Evolutionary conservation across 2,797 vertebrate species (phyloP), one percentile per base, ranked within the genome.

Genomic region (Peromyscus eremicus): DNA sequence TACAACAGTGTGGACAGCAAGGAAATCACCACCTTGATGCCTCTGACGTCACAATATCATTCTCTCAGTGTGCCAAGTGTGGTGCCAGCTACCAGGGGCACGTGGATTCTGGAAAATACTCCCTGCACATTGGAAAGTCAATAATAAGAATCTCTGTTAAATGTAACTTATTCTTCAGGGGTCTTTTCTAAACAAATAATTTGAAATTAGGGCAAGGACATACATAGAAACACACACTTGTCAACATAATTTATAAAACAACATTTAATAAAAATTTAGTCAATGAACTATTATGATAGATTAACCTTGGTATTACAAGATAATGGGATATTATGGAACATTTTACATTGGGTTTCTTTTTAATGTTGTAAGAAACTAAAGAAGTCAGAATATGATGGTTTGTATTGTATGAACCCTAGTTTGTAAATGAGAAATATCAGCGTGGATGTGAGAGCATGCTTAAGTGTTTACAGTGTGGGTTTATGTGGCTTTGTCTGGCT

Each of bases 91-190:
- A 62, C 23, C 40, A 57, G 43, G 21, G 21, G 16, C n/a, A 6
- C 76, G 52, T 66, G 82, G 86, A 91, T 93, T 89, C 73, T 90
- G 3, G 83, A 95, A 81, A 95, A 34, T 49, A 86, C 27, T 92
- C 49, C 77, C 60, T 14, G 34, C 57, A 68, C n/a, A 76, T 37
- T 90, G 21, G 94, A 57, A 92, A 95, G 73, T 73, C 8, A 1
- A n/a, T 3, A 92, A 68, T n/a, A 40, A 5, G 76, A 93, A 77
- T 52, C 7, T 9, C n/a, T 77, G 57, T 79, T 93, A 88, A 66
- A 85, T 1, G 25, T 9, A 68, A 55, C 94, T 94, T 46, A 88
- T 85, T 29, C 37, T 93, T 73, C 68, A 60, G 71, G 11, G 80
- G 6, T 83, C 32, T 91, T 1, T 93, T 49, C 29, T 66, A 92